phyloP scores from a whole-genome alignment of 1,140 invertebrate genomes.

The Episyrphus balteatus region DNA sequence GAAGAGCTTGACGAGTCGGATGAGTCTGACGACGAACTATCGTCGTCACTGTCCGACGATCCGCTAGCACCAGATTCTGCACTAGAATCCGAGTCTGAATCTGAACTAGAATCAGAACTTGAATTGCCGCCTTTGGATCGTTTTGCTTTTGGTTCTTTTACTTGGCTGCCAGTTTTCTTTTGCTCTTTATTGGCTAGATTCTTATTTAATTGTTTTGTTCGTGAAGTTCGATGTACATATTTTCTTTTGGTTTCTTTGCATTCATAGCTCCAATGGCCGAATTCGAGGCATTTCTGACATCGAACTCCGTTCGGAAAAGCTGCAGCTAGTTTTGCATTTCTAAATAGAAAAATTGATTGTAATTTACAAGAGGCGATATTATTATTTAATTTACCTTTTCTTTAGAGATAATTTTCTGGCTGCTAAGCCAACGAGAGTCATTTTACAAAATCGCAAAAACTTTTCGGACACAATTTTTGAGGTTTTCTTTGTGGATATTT shows the following conservation, averaged over 20 bases:
- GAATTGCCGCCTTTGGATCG: slow-evolving; percentile 12
- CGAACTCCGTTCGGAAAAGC: slow-evolving; percentile 57
- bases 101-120: slow-evolving; percentile 10
- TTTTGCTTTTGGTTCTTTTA: slow-evolving; percentile 6
- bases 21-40: slow-evolving; percentile 1
- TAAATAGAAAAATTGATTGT: slow-evolving; percentile 12
- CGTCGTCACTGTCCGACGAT: slow-evolving; percentile 1
- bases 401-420: slow-evolving; percentile 31
- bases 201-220: slow-evolving; percentile 71
- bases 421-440: slow-evolving; percentile 32
- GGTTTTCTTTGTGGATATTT: not conserved
- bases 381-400: slow-evolving; percentile 15
- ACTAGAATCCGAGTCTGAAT: slow-evolving; percentile 8
- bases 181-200: slow-evolving; percentile 46
- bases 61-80: slow-evolving; percentile 1
- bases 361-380: not conserved
- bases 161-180: slow-evolving; percentile 9
- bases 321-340: slow-evolving; percentile 42
- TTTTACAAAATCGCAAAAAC: slow-evolving; percentile 20
- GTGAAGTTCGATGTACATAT: slow-evolving; percentile 67
- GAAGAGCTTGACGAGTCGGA: slow-evolving; percentile 3
- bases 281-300: slow-evolving; percentile 85
- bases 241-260: slow-evolving; percentile 83
- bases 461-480: slow-evolving; percentile 26
- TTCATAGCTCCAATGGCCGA: slow-evolving; percentile 87